Evolutionary conservation across 2,888 invertebrate species (phyloP).

Genomic region (Sinotaia quadrata): DNA sequence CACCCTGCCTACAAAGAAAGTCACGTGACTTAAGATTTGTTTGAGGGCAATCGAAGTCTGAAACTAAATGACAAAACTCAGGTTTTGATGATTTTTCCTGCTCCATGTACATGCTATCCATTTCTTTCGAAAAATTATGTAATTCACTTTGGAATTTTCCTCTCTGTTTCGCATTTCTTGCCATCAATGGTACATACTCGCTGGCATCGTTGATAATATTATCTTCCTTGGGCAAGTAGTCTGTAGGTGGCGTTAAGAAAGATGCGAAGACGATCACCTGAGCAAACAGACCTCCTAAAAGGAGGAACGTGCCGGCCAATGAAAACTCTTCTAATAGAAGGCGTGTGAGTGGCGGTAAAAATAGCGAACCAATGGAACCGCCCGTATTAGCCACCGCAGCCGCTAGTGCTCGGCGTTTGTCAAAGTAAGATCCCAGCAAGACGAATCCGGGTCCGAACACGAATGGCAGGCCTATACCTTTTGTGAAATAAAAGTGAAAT

Average conservation of each 20-base stretch:
- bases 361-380: slow-evolving; percentile 6
- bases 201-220: too few species aligned
- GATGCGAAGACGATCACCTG: slow-evolving; percentile 2
- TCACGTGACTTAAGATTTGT: too few species aligned
- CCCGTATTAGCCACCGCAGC: slow-evolving; percentile 9
- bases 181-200: too few species aligned
- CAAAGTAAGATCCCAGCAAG: slow-evolving; percentile 11
- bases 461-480: neutral
- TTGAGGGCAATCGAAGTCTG: too few species aligned
- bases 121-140: too few species aligned
- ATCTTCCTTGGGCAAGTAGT: neutral
- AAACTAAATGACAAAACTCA: too few species aligned
- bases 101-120: too few species aligned
- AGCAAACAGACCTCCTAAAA: slow-evolving; percentile 2
- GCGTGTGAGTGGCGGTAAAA: slow-evolving; percentile 2
- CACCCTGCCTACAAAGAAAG: too few species aligned
- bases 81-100: too few species aligned
- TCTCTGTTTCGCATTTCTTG: too few species aligned
- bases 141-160: too few species aligned
- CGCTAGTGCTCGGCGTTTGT: neutral
- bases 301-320: slow-evolving; percentile 8
- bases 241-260: neutral
- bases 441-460: slow-evolving; percentile 2
- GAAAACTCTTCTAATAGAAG: slow-evolving; percentile 6
- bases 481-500: too few species aligned